Evolutionary conservation across 35 echinoderm and acorn worm species (phyloP), one percentile per base, ranked within the genome.

Genomic region (Apostichopus parvimensis): DNA sequence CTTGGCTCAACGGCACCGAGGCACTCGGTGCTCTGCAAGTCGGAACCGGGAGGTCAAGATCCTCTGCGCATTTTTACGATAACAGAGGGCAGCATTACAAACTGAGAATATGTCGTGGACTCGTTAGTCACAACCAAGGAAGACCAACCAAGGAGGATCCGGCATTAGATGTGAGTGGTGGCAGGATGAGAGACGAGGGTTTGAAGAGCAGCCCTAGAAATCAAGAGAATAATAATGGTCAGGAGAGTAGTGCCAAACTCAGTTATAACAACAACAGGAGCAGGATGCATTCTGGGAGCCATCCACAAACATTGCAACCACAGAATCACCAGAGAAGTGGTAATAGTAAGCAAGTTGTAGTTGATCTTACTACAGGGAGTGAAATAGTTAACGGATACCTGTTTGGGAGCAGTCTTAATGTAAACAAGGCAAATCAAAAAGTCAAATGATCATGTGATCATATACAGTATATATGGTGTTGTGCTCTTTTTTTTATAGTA

Each of bases 1-100:
- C 75, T 55, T 98, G 96, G 96, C 92, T 98, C 8, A 93, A 91
- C 75, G 94, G 96, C 23, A 80, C 86, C 21, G 96, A 98, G 23
- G 87, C 96, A 17, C 90, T 92, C 14, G 96, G 96, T 13, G 94
- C 91, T 17, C 89, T 98, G 4, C 91, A 92, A 56, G 58, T 93
- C 15, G 96, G 96, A 66, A 25, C 83, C 28, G 68, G 77, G 21
- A 53, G 70, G 25, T 61, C 94, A 15, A 81, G 92, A 9, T 93
- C 93, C 12, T 87, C 92, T 0, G 80, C 90, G 5, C 92, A 94
- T 26, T 81, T 93, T 34, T 98, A 98, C 77, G 72, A 92, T 21
- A 92, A 94, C 13, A 77, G 83, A 26, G 90, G 53, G 15, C 92
- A 85, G 62, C 95, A 96, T 77, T 79, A 93, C 54, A 95, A 93